Base-by-base conservation (phyloP, 2,797 vertebrate species). In the Meriones psammophilus region DNA sequence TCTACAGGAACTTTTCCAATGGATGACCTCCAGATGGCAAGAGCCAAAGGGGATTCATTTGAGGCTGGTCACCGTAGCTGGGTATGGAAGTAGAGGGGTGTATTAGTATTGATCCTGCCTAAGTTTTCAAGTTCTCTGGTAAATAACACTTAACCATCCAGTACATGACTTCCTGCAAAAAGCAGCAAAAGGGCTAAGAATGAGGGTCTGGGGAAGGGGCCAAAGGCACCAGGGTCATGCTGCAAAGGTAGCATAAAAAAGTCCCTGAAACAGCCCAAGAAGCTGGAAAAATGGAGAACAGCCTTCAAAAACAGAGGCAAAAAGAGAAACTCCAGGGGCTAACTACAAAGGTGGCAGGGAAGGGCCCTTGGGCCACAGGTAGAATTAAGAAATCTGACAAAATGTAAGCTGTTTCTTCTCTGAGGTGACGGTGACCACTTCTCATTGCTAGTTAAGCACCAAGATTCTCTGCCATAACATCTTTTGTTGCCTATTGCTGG, bases 1-100 rank as follows among this genome's bases (percentile, higher is more conserved):
- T 73, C 54, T 68, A 89, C 62, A 58, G 42, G 69, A 89, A 88
- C 28, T 86, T 89, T 92, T 64, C 64, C 91, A 87, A 28, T 24
- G 77, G 28, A 69, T 15, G 22, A n/a, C 60, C 69, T 94, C 60
- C 50, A 88, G 71, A 39, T 0, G 14, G 28, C 18, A 68, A 90
- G 18, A 58, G 73, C 68, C 36, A 46, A 60, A 93, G 56, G 86
- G 12, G 69, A 58, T 74, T 91, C 74, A 33, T 18, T 20, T 20
- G 30, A 92, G 68, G 42, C 50, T 36, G 50, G 66, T 22, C 56
- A 24, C 39, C 64, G 30, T 42, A n/a, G 62, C 20, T 9, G 36
- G 12, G 8, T 28, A 20, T 42, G 8, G 36, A 46, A 9, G 33
- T 71, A 50, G 50, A 50, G 33, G 33, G 20, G 66, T 54, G 22